Conservation (phyloP, 1,140 invertebrate species). For the Arctopsyche grandis region DNA sequence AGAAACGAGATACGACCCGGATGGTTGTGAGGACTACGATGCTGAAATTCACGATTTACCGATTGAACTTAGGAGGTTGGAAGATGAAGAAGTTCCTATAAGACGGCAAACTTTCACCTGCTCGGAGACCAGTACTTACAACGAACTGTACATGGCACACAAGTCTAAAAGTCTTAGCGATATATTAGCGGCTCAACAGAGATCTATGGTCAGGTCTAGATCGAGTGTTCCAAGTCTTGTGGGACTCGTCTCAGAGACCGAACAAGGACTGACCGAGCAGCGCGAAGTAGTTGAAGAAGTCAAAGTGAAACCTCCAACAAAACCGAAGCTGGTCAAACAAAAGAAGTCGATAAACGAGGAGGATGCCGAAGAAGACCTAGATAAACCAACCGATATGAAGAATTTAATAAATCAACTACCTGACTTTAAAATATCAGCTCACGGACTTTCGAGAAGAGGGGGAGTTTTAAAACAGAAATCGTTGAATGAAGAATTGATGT, state of each 20-base stretch:
- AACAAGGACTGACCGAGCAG: constrained; percentile 56
- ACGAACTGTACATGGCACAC: constrained; percentile 67
- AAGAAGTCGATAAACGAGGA: constrained; percentile 81
- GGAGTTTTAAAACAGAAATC: constrained; percentile 86
- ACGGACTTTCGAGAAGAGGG: constrained; percentile 64
- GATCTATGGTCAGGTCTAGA: constrained; percentile 76
- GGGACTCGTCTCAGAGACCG: constrained; percentile 58
- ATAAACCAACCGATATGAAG: constrained; percentile 74
- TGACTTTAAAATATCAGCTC: constrained; percentile 68
- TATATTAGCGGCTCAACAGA: constrained; percentile 76
- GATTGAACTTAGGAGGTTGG: constrained; percentile 87
- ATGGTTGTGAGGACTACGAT: constrained; percentile 70
- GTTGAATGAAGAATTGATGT: constrained; percentile 90
- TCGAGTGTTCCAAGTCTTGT: constrained; percentile 79
- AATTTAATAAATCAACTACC: constrained; percentile 70
- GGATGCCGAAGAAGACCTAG: constrained; percentile 71
- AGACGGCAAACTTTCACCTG: constrained; percentile 66
- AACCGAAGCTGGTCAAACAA: constrained; percentile 81
- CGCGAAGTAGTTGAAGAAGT: constrained; percentile 56
- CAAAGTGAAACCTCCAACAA: constrained; percentile 58
- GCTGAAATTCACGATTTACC: constrained; percentile 79
- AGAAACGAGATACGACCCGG: constrained; percentile 65
- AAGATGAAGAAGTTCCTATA: constrained; percentile 72
- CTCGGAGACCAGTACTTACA: constrained; percentile 62
- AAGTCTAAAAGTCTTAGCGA: constrained; percentile 85